phyloP scores from a whole-genome alignment of 2,888 invertebrate genomes.

The Theodoxus fluviatilis region DNA sequence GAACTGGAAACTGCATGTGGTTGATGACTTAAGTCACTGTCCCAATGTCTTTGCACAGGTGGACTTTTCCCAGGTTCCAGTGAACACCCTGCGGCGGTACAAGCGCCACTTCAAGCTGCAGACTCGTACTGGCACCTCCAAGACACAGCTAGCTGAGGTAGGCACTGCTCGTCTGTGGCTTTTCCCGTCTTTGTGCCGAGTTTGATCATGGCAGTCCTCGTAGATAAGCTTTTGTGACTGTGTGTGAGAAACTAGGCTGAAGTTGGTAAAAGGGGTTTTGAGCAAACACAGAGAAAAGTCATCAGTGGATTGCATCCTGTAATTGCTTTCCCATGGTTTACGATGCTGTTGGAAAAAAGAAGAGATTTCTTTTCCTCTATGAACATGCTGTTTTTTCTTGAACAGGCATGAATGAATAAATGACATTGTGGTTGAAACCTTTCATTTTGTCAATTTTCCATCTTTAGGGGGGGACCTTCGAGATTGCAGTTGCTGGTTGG shows the following conservation, averaged over 20 bases:
- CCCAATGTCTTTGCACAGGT: constrained; percentile 67
- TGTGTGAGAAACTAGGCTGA: background rate
- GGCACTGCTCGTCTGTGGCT: constrained; percentile 57
- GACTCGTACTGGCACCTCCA: constrained; percentile 89
- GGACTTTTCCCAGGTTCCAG: constrained; percentile 89
- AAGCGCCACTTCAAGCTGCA: constrained; percentile 92
- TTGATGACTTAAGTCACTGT: no score
- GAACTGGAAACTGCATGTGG: no score
- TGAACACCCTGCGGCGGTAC: constrained; percentile 91
- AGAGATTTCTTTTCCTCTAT: no score
- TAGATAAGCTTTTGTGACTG: no score
- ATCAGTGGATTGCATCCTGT: no score
- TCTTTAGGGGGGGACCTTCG: background rate
- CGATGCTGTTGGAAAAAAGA: no score
- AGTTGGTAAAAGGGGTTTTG: background rate
- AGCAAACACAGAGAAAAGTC: no score
- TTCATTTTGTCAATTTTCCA: background rate
- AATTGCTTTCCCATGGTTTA: background rate
- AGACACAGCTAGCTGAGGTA: constrained; percentile 95
- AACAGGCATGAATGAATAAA: no score
- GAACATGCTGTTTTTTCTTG: no score
- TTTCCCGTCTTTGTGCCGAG: no score
- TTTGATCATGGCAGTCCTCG: no score
- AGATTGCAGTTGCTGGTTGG: background rate
- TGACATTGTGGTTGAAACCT: background rate